Percentiles rank a stretch among this genome's conserved stretches.
These are phyloP conservation scores for Styela plicata DNA, from an alignment of 23 tunicate species.

Conservation along the genomic window DNA sequence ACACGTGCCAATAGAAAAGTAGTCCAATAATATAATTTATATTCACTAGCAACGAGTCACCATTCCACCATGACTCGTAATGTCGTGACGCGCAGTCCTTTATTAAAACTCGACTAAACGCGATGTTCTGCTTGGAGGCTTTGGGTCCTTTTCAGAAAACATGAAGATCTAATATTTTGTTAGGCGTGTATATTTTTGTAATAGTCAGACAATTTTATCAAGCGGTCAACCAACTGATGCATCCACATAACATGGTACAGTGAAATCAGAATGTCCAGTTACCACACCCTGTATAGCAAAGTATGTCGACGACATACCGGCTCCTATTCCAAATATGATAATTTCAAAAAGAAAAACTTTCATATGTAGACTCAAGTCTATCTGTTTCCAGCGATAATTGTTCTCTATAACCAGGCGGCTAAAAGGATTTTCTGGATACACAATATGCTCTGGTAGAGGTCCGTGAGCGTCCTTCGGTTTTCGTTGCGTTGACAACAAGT, in stretches of 20 bases:
- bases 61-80: too few species aligned
- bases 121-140: too few species aligned
- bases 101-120: too few species aligned
- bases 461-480: conserved; percentile 39
- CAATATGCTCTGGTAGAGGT: conserved; percentile 19
- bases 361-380: conserved; percentile 47
- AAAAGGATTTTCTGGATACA: background rate
- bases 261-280: conserved; percentile 76
- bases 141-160: too few species aligned
- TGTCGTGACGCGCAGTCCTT: too few species aligned
- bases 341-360: conserved; percentile 64
- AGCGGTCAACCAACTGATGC: conserved; percentile 8
- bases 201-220: too few species aligned
- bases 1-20: too few species aligned
- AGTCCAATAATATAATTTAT: too few species aligned
- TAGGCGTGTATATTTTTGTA: too few species aligned
- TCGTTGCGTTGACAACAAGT: conserved; percentile 52
- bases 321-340: conserved; percentile 68
- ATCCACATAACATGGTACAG: conserved; percentile 81
- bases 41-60: too few species aligned
- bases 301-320: conserved; percentile 67
- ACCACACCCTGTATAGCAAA: conserved; percentile 45
- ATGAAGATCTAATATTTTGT: too few species aligned
- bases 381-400: conserved; percentile 25
- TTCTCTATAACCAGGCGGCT: background rate